phyloP scores from a whole-genome alignment of 2,797 vertebrate species.

The Pygocentrus nattereri region DNA sequence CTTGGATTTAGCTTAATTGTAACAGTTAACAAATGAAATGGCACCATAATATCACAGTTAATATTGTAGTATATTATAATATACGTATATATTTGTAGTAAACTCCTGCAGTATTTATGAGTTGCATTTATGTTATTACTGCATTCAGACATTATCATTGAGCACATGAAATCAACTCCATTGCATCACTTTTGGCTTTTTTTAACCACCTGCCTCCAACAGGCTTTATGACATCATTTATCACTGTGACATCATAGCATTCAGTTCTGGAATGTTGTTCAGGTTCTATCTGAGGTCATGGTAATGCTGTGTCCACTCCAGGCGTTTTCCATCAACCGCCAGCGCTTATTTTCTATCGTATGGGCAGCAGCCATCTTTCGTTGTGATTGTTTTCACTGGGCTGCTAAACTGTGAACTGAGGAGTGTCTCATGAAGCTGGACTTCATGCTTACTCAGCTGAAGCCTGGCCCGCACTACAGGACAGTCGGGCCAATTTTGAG shows the following conservation, averaged over 20 bases:
- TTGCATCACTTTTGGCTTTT: not conserved
- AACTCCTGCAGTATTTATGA: no score
- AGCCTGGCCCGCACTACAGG: no score
- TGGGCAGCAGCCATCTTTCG: no score
- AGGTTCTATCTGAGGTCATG: not conserved
- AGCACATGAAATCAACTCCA: not conserved
- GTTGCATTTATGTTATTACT: not conserved
- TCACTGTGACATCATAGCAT: conserved; percentile 28
- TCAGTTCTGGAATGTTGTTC: conserved; percentile 34
- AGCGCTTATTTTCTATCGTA: not conserved
- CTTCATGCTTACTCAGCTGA: no score
- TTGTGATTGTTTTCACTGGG: not conserved
- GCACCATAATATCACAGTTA: not conserved
- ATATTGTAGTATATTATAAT: no score
- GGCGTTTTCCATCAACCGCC: no score
- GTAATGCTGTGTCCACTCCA: no score
- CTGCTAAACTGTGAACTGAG: not conserved
- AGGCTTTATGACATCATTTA: conserved; percentile 1
- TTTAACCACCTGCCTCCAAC: not conserved
- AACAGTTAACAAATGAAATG: not conserved
- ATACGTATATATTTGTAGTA: no score
- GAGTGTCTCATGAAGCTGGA: no score
- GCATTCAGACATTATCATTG: not conserved
- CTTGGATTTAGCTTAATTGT: no score
- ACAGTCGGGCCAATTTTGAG: no score